phyloP scores from a whole-genome alignment of 2,113 vertebrate species.

The Archocentrus centrarchus region DNA sequence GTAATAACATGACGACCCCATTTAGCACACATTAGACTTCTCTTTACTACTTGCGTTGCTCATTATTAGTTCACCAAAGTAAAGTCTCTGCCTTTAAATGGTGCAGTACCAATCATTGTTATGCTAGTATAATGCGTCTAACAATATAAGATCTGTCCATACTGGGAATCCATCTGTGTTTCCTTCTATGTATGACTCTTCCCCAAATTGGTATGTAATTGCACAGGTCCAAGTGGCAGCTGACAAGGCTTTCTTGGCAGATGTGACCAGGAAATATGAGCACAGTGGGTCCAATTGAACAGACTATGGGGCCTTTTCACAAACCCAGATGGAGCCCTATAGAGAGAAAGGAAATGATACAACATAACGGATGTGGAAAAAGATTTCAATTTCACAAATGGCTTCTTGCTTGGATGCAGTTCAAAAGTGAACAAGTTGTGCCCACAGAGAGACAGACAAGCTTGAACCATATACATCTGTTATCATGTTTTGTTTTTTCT shows the following conservation, averaged over 20 bases:
- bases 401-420: slow-evolving; percentile 55
- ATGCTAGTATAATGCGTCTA: slow-evolving; percentile 2
- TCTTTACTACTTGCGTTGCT: background rate
- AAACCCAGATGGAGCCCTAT: slow-evolving; percentile 68
- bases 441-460: too few relatives aligned
- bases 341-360: slow-evolving; percentile 66
- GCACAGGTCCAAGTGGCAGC: slow-evolving; percentile 72
- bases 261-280: slow-evolving; percentile 70
- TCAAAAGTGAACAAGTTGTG: slow-evolving; percentile 37
- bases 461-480: slow-evolving; percentile 19
- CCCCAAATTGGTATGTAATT: slow-evolving; percentile 63
- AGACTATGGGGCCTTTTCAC: slow-evolving; percentile 61
- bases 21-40: slow-evolving; percentile 5
- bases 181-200: slow-evolving; percentile 38
- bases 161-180: slow-evolving; percentile 54
- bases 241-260: slow-evolving; percentile 73
- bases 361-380: slow-evolving; percentile 47
- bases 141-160: slow-evolving; percentile 40
- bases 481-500: slow-evolving; percentile 7
- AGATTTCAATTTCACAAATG: slow-evolving; percentile 60
- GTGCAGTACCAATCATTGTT: background rate
- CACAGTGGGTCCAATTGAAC: slow-evolving; percentile 67
- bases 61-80: background rate
- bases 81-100: background rate
- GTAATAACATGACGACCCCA: background rate